phyloP scores from a whole-genome alignment of 2,113 vertebrate genomes.

The Larimichthys crocea region DNA sequence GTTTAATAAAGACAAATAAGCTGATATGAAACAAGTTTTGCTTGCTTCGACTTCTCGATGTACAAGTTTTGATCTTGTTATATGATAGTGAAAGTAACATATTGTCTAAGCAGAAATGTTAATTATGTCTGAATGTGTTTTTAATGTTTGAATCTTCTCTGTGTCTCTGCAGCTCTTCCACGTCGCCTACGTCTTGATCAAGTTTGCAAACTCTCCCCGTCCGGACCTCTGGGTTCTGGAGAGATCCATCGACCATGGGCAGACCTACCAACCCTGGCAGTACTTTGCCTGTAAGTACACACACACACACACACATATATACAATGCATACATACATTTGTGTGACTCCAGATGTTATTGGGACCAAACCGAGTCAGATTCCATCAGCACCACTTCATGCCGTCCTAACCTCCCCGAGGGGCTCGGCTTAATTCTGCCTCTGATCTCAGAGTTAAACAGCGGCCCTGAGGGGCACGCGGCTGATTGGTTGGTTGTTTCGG shows the following conservation, averaged over 20 bases:
- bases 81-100: no score
- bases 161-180: conserved; percentile 92
- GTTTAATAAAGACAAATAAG: background rate
- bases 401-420: conserved; percentile 24
- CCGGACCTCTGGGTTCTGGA: conserved; percentile 99
- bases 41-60: background rate
- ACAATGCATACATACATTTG: background rate
- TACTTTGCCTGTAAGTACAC: conserved; percentile 96
- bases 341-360: conserved; percentile 13
- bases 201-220: conserved; percentile 97
- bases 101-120: background rate
- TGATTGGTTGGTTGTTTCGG: conserved; percentile 29
- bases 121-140: background rate
- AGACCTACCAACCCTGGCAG: conserved; percentile 95
- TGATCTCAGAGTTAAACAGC: conserved; percentile 27
- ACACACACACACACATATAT: background rate
- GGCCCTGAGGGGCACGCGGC: background rate
- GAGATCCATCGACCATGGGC: conserved; percentile 91
- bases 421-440: conserved; percentile 8
- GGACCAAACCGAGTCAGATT: conserved; percentile 11
- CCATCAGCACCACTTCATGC: conserved; percentile 43
- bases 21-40: background rate
- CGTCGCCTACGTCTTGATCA: conserved; percentile 95
- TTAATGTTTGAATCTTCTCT: background rate
- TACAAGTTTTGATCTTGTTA: no score